phyloP scores from a whole-genome alignment of 2,797 vertebrate species.

The Propithecus deckenii region DNA sequence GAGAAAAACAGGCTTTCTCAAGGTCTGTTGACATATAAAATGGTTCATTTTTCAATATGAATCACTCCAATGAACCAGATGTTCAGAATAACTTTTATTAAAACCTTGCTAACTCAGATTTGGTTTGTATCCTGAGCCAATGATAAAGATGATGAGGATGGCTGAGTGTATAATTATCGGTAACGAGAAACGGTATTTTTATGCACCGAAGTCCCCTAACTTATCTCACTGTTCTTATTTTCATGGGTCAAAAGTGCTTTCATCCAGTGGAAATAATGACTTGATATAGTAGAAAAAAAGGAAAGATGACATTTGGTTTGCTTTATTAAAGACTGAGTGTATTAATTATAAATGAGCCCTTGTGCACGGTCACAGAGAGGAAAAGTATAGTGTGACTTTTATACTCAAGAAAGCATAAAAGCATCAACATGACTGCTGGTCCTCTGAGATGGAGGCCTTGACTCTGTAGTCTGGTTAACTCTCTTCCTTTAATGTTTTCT shows the following conservation, averaged over 20 bases:
- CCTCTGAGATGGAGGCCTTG: neutral
- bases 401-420: neutral
- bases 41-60: neutral
- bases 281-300: neutral
- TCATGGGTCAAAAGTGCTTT: neutral
- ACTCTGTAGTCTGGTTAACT: too few species aligned
- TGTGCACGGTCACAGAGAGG: neutral
- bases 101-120: neutral
- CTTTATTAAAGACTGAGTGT: constrained; percentile 18
- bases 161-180: neutral
- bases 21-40: too few species aligned
- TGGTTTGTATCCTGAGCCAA: neutral
- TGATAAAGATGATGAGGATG: neutral
- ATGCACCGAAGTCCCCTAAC: neutral
- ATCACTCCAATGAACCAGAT: neutral
- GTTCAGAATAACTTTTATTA: neutral
- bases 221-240: neutral
- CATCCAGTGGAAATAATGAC: constrained; percentile 1
- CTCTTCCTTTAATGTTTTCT: neutral
- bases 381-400: neutral
- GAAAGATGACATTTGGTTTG: constrained; percentile 30
- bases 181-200: neutral
- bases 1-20: neutral
- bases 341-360: constrained; percentile 50
- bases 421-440: neutral